phyloP scores from a whole-genome alignment of 2,888 invertebrate species.

The Drosophila melanosoma region DNA sequence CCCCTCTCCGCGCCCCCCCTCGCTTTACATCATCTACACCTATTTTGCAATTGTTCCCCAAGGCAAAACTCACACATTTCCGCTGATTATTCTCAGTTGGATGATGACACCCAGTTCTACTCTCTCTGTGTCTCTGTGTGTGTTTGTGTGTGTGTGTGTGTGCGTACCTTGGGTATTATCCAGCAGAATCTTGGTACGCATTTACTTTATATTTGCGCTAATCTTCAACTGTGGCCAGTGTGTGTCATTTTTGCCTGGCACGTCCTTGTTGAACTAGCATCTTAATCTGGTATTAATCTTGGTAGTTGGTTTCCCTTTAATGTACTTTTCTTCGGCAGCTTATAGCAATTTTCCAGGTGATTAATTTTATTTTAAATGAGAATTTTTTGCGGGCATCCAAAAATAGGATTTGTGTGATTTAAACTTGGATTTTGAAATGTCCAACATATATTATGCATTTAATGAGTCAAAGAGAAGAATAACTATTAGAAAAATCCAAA shows the following conservation, averaged over 20 bases:
- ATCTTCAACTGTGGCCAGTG: slow-evolving; percentile 51
- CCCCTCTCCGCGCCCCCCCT: background rate
- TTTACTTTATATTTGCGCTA: slow-evolving; percentile 20
- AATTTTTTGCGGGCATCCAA: background rate
- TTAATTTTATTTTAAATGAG: slow-evolving; percentile 71
- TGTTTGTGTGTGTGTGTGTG: background rate
- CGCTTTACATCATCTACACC: slow-evolving; percentile 32
- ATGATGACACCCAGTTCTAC: slow-evolving; percentile 52
- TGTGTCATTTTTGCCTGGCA: slow-evolving; percentile 16
- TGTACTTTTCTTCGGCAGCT: slow-evolving; percentile 41
- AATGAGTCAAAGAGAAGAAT: slow-evolving; percentile 13
- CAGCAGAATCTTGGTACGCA: slow-evolving; percentile 12
- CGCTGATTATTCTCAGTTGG: slow-evolving; percentile 45
- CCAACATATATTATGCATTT: slow-evolving; percentile 4
- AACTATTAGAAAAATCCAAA: slow-evolving; percentile 1
- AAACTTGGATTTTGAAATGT: background rate
- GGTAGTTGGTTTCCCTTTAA: slow-evolving; percentile 36
- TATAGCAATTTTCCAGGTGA: slow-evolving; percentile 80
- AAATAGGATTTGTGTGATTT: background rate
- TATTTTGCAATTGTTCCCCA: slow-evolving; percentile 62
- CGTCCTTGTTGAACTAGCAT: slow-evolving; percentile 45
- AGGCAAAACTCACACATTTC: slow-evolving; percentile 67
- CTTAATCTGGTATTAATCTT: slow-evolving; percentile 45
- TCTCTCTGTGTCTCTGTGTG: background rate
- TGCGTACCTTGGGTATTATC: slow-evolving; percentile 15